These are phyloP conservation scores for Melanerpes formicivorus DNA, from an alignment of 2,113 vertebrate species.

Conservation along the genomic window DNA sequence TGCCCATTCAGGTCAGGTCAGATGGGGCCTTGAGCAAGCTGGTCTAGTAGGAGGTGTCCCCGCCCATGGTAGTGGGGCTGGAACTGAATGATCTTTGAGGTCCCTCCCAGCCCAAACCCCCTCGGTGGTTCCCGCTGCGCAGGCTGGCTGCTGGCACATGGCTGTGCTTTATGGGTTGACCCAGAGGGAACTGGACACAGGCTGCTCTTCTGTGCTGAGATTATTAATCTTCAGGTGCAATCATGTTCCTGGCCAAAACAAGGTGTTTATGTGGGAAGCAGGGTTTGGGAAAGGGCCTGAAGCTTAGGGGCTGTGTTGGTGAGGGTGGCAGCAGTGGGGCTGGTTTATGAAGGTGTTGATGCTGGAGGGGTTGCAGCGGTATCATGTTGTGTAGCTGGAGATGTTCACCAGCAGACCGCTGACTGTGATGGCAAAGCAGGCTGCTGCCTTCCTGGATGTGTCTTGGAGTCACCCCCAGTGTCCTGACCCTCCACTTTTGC, in stretches of 20 bases:
- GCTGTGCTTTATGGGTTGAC: background rate
- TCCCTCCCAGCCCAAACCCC: too few relatives aligned
- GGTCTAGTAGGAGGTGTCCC: too few relatives aligned
- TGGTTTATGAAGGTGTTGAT: rapidly evolving
- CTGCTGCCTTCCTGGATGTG: background rate
- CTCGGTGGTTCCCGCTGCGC: background rate
- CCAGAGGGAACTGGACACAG: background rate
- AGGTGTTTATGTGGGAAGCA: background rate
- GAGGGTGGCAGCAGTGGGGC: background rate
- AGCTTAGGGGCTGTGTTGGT: background rate
- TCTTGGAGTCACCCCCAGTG: background rate
- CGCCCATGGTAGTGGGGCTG: too few relatives aligned
- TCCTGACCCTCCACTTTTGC: background rate
- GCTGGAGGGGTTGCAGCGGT: background rate
- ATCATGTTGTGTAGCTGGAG: rapidly evolving
- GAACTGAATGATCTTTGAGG: too few relatives aligned
- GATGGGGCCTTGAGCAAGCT: too few relatives aligned
- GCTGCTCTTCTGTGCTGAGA: background rate
- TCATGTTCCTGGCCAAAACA: background rate
- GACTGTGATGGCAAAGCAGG: background rate
- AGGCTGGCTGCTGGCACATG: background rate
- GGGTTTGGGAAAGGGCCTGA: background rate
- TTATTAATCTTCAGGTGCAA: background rate
- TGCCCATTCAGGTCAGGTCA: background rate
- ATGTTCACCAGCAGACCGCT: background rate